phyloP scores from a whole-genome alignment of 2,888 invertebrate species.

The Ochropleura plecta region DNA sequence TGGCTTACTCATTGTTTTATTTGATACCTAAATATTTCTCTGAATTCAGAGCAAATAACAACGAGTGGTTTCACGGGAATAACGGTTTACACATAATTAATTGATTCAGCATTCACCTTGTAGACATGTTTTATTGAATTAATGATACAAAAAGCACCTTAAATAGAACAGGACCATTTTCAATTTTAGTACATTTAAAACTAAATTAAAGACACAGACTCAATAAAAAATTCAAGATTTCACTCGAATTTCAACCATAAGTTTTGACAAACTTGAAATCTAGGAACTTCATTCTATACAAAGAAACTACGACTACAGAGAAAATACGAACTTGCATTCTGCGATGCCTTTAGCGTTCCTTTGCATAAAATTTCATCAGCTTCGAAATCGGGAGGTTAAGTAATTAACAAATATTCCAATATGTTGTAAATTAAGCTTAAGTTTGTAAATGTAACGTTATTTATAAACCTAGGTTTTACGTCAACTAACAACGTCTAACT shows the following conservation, averaged over 20 bases:
- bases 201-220: slow-evolving; percentile 14
- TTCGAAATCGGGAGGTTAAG: slow-evolving; percentile 4
- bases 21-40: slow-evolving; percentile 51
- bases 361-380: slow-evolving; percentile 52
- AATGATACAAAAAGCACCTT: neutral
- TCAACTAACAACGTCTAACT: slow-evolving; percentile 9
- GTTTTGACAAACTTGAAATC: slow-evolving; percentile 50
- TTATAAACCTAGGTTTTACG: slow-evolving; percentile 1
- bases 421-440: slow-evolving; percentile 19
- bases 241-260: slow-evolving; percentile 31
- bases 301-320: slow-evolving; percentile 27
- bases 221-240: slow-evolving; percentile 21
- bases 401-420: slow-evolving; percentile 26
- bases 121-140: slow-evolving; percentile 3
- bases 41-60: slow-evolving; percentile 43
- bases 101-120: slow-evolving; percentile 21
- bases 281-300: slow-evolving; percentile 39
- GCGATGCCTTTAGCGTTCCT: slow-evolving; percentile 15
- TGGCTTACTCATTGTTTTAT: slow-evolving; percentile 69
- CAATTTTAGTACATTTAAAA: slow-evolving; percentile 1
- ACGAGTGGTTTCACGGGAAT: slow-evolving; percentile 37
- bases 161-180: neutral
- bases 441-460: slow-evolving; percentile 1
- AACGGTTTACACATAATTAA: slow-evolving; percentile 14
- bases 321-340: slow-evolving; percentile 28